Evolutionary conservation across 2,888 invertebrate genomes (phyloP), one percentile per base, ranked within the genome.

Genomic region (Cremastobaeus sp.): DNA sequence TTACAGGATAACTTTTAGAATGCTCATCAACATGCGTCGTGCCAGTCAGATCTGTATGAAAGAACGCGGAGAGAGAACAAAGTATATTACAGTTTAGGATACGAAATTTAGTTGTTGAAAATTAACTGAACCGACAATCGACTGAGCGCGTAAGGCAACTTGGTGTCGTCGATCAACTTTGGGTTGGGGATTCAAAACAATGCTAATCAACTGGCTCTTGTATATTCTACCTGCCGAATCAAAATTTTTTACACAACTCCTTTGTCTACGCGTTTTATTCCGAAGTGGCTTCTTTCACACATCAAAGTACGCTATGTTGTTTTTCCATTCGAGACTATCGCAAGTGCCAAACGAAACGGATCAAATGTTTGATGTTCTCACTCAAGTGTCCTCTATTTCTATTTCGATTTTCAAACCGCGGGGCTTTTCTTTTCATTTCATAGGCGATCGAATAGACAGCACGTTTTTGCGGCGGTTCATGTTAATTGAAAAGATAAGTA

Each of bases 31-130:
- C 76, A 77, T 76, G 77, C 60, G 64, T 66, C 79, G 80, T 79
- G 80, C 77, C 78, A 83, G 81, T 81, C 79, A 81, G 78, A 81
- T 76, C 79, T 83, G 76, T 80, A 81, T 76, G 57, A 70, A 74
- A 52, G 32, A 54, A 69, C 1, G 20, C 21, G 47, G 9, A 35
- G 20, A 30, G 17, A 57, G 37, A 35, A 45, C 50, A 50, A 28
- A 45, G n/a, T 48, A 25, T 47, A 55, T 4, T n/a, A n/a, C n/a
- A 64, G 54, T 69, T 62, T 69, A 70, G 37, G 15, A 54, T 65
- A 60, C 34, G 72, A 37, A 72, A 79, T 70, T 47, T 14, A 57
- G 65, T 81, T 81, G 79, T 80, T 82, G 75, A 76, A 74, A 76
- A 28, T 14, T 39, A 65, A 77, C 39, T n/a, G 39, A 66, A 75